Evolutionary conservation across 2,113 vertebrate species (phyloP).

Genomic region (Rhinolophus ferrumequinum): DNA sequence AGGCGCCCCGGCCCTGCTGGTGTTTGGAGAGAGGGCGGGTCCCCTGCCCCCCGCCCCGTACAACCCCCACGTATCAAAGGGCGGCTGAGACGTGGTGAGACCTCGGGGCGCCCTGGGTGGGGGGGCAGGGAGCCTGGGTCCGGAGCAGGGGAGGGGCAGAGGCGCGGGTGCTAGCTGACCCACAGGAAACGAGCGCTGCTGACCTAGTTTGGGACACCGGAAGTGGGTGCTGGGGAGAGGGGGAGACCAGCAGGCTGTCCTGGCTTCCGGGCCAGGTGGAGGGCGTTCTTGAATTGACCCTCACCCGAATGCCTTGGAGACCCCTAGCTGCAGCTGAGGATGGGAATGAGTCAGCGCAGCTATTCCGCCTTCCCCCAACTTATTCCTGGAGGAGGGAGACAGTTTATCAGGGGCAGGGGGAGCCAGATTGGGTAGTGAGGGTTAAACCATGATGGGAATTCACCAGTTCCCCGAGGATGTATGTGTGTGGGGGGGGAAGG

Average conservation of each 20-base stretch:
- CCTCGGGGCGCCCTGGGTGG: conserved; percentile 80
- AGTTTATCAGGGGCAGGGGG: neutral
- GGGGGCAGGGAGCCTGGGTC: conserved; percentile 75
- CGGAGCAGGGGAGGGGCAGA: conserved; percentile 81
- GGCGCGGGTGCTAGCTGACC: conserved; percentile 80
- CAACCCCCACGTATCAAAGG: conserved; percentile 83
- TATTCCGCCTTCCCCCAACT: conserved; percentile 62
- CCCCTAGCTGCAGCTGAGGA: conserved; percentile 66
- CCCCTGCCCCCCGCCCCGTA: conserved; percentile 78
- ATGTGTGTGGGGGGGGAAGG: neutral
- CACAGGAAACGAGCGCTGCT: conserved; percentile 82
- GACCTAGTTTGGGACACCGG: conserved; percentile 85
- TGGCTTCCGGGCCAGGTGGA: conserved; percentile 83
- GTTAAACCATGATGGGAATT: conserved; percentile 71
- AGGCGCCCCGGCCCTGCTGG: conserved; percentile 79
- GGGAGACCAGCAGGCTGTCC: conserved; percentile 79
- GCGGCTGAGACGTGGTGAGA: conserved; percentile 82
- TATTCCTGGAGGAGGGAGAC: conserved; percentile 62
- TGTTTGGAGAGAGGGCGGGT: conserved; percentile 84
- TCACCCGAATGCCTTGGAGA: conserved; percentile 61
- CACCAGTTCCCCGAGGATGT: conserved; percentile 31
- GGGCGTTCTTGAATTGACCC: conserved; percentile 77
- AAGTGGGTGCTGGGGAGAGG: conserved; percentile 81
- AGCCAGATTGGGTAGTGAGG: conserved; percentile 47
- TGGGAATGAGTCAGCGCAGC: conserved; percentile 73